Evolutionary conservation across 92 coral and sea anemone species (phyloP).

Genomic region (Palythoa grandis): DNA sequence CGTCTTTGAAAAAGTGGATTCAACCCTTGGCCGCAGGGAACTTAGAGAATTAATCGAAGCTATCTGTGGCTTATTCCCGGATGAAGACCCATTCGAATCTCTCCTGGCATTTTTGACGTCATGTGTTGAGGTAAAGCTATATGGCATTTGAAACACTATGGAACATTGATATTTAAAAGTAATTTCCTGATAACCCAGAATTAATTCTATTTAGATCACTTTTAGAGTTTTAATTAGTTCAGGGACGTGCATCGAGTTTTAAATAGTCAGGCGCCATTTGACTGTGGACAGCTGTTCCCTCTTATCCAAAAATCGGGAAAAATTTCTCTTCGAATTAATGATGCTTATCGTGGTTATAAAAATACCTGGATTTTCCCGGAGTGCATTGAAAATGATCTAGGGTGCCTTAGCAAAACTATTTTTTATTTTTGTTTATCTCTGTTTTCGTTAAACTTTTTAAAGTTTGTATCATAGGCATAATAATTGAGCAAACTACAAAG

Average conservation of each 20-base stretch:
- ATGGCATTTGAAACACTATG: not conserved
- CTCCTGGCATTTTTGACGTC: constrained; percentile 79
- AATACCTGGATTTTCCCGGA: no score
- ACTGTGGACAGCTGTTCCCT: no score
- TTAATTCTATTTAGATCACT: not conserved
- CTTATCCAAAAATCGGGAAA: no score
- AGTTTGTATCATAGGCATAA: not conserved
- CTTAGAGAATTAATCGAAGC: constrained; percentile 83
- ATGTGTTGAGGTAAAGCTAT: constrained; percentile 82
- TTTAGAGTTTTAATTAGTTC: not conserved
- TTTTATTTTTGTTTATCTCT: no score
- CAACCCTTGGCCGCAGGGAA: constrained; percentile 70
- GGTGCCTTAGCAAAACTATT: no score
- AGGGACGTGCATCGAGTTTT: no score
- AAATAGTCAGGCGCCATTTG: no score
- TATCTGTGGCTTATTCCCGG: constrained; percentile 55
- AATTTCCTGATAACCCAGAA: not conserved
- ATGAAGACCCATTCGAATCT: constrained; percentile 84
- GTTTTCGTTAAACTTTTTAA: no score
- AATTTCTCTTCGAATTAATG: no score
- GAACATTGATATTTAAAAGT: not conserved
- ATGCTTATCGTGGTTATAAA: no score
- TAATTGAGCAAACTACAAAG: not conserved
- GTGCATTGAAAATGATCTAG: no score
- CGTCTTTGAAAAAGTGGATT: constrained; percentile 56